These are phyloP conservation scores for Dicranocentrus wangi DNA, from an alignment of 2,888 invertebrate species.

Conservation along the genomic window DNA sequence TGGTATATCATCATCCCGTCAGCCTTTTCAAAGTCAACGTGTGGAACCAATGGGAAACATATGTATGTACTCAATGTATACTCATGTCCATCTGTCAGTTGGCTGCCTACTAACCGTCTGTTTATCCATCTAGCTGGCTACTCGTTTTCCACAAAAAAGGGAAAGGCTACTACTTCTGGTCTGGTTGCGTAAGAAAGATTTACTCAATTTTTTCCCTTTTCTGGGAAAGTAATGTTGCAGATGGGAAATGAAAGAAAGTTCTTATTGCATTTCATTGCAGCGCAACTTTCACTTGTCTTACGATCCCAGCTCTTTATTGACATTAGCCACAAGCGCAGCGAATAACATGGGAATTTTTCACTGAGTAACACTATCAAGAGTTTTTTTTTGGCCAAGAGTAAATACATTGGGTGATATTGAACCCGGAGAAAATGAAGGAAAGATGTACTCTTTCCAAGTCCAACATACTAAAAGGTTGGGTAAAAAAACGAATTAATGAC, in stretches of 20 bases:
- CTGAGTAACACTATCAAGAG: background rate
- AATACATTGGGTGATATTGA: constrained; percentile 43
- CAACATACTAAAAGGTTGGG: no score
- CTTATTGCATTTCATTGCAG: constrained; percentile 33
- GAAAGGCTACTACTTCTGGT: background rate
- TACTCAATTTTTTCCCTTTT: constrained; percentile 36
- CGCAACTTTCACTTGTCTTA: constrained; percentile 2
- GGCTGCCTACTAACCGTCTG: constrained; percentile 25
- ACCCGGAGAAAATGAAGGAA: constrained; percentile 29
- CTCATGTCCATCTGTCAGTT: constrained; percentile 48
- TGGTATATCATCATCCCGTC: background rate
- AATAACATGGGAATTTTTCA: background rate
- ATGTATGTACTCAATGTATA: constrained; percentile 37
- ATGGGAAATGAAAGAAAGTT: background rate
- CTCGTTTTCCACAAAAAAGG: constrained; percentile 6
- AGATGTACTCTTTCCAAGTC: no score
- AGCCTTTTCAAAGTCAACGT: constrained; percentile 34
- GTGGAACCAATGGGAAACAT: constrained; percentile 57
- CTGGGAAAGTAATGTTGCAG: constrained; percentile 6
- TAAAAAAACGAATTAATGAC: constrained; percentile 56
- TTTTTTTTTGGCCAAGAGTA: constrained; percentile 43
- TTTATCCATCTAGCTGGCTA: constrained; percentile 8
- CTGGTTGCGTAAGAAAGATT: background rate
- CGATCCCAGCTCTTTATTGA: no score
- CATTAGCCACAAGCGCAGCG: no score